Percentiles rank a stretch among this genome's conserved stretches.
Conservation (phyloP, 2,113 vertebrate species). For the Progne subis region DNA sequence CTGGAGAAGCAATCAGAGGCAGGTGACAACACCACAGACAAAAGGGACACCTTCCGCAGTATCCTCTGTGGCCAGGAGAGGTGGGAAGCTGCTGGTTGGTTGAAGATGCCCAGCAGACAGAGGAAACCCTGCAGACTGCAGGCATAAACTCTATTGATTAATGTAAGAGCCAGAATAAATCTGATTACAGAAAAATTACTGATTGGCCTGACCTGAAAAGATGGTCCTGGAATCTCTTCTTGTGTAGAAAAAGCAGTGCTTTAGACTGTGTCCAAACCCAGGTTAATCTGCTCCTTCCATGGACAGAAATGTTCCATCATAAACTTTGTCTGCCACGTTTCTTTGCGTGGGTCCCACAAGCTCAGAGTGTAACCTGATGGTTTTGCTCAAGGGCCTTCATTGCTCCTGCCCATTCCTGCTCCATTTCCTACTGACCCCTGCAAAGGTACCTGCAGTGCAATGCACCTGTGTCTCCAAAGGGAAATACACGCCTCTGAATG, state of each 20-base stretch:
- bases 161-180: background rate
- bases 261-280: background rate
- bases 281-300: background rate
- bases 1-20: background rate
- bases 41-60: rapidly evolving
- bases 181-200: background rate
- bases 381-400: background rate
- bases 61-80: background rate
- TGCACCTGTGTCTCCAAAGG: background rate
- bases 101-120: background rate
- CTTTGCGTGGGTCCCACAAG: background rate
- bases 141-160: background rate
- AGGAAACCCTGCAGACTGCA: background rate
- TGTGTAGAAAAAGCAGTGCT: background rate
- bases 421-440: background rate
- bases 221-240: background rate
- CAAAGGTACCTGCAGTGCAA: background rate
- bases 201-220: background rate
- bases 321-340: background rate
- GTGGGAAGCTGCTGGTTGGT: background rate
- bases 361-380: background rate
- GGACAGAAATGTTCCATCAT: background rate
- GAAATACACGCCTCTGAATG: background rate
- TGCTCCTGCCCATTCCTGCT: background rate
- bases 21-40: background rate